Base-by-base conservation (phyloP, 2,888 invertebrate genomes). In the Chironomus riparius region DNA sequence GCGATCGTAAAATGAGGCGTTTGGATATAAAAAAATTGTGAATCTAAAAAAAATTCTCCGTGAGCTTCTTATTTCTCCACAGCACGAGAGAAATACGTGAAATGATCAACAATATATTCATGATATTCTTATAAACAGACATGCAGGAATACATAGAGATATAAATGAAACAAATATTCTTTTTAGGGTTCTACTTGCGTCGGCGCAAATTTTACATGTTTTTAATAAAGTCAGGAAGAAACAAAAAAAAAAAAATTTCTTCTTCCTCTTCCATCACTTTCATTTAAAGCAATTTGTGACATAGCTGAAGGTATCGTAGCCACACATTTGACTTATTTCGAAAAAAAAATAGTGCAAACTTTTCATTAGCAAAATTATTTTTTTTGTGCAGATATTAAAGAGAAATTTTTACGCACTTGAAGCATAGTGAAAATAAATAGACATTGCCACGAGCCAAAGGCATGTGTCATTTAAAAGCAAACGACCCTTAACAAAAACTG, bases 1-100 rank as follows among this genome's bases (percentile, higher is more conserved):
- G 18, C 21, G 74, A 74, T 74, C 74, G 15, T 74, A 74, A 74
- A 74, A 74, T 38, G 74, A 68, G 74, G 74, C 15, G 72, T 5
- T 65, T 22, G 4, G 65, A 65, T n/a, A 24, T 56, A 56, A 56
- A 56, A 56, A 56, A 2, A 56, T 38, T 38, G 38, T 38, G 38
- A 38, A 38, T 38, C 38, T 38, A 38, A 38, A 38, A 38, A 38
- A 2, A 10, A 4, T 38, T 4, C 38, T 7, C 10, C 0, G 10
- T 3, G 1, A 10, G 7, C 38, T 38, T 38, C 38, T 10, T 38
- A 10, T 38, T 38, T 1, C 10, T 38, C 38, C 38, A 15, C 56
- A 56, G 6, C 18, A 18, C n/a, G 18, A 56, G 56, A 15, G 22
- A 50, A 50, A 47, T 70, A 22, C 15, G 70, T 70, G 50, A 50